Evolutionary conservation across 2,113 vertebrate species (phyloP), one percentile per base, ranked within the genome.

Genomic region (Bolborhynchus lineola): DNA sequence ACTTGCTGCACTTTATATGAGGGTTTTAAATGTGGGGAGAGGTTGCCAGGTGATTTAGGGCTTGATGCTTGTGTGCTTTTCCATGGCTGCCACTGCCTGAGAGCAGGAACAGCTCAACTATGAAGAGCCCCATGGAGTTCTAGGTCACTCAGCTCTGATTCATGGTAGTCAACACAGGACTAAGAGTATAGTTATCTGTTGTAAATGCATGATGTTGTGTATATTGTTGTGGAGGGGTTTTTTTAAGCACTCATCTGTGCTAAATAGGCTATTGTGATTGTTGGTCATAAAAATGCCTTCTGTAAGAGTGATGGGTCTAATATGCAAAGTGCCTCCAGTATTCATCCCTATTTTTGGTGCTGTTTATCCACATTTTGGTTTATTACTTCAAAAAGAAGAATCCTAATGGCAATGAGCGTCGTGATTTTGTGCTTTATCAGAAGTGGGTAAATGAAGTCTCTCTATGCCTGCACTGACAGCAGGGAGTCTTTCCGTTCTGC

Each of bases 71-170:
- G 24, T 18, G 37, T 80, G 81, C 60, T 44, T 16, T 3, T 21
- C 2, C 2, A 44, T 79, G 71, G 3, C 6, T 44, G 33, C 31
- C 0, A 5, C 25, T 31, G 42, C 63, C 21, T 3, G 18, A 23
- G 49, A 37, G 37, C 0, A 0, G 0, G 21, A 71, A 16, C 11
- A 21, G 26, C 52, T 41, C 17, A 7, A 5, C 21, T 50, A 9
- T 2, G 16, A 35, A 10, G 8, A 44, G 25, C n/a, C 28, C 16
- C 0, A 0, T 0, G 2, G 29, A 65, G 33, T 52, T 69, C 37
- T 74, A 55, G 69, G 70, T 52, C 49, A 11, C 50, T 55, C 8
- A 4, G 14, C 49, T 93, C 53, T 37, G 31, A 50, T 50, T 89
- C 33, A 11, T 3, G 18, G 3, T 26, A 29, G 46, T 69, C 50